These are phyloP conservation scores for Azemiops feae DNA, from an alignment of 2,113 vertebrate genomes.

Conservation along the genomic window DNA sequence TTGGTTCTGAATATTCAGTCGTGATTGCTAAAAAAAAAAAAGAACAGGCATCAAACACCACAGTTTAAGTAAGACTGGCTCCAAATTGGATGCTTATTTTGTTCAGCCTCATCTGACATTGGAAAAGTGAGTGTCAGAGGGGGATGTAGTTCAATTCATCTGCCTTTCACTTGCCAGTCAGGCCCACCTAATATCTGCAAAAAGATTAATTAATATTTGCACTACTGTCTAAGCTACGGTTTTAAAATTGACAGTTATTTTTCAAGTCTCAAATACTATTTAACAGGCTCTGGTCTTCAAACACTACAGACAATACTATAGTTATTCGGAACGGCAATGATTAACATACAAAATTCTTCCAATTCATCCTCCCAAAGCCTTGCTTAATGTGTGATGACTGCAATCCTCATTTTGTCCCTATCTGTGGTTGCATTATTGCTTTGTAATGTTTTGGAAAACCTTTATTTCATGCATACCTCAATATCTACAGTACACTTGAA, in stretches of 20 bases:
- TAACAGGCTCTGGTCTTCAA: slow-evolving; percentile 42
- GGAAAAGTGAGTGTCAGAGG: neutral
- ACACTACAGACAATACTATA: neutral
- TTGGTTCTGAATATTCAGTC: neutral
- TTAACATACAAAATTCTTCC: neutral
- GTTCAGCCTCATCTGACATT: neutral
- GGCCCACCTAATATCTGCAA: slow-evolving; percentile 10
- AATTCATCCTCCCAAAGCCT: slow-evolving; percentile 20
- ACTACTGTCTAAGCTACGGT: slow-evolving; percentile 8
- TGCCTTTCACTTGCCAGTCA: neutral
- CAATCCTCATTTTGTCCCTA: slow-evolving; percentile 2
- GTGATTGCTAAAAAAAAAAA: neutral
- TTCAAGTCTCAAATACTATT: slow-evolving; percentile 27
- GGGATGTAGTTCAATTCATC: neutral
- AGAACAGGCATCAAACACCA: neutral
- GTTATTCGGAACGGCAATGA: slow-evolving; percentile 15
- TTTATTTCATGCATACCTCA: slow-evolving; percentile 19
- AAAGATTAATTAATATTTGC: slow-evolving; percentile 52
- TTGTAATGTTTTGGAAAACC: slow-evolving; percentile 22
- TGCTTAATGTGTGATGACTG: slow-evolving; percentile 7
- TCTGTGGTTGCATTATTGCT: slow-evolving; percentile 1
- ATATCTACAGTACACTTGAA: neutral
- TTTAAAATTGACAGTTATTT: slow-evolving; percentile 35
- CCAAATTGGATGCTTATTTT: neutral
- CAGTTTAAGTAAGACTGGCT: neutral